A percentile compares a stretch with the other conserved stretches of the same genome.
phyloP scores from a whole-genome alignment of 30 jellyfish, hydroid and myxozoan genomes.

The Phacellophora camtschatica region DNA sequence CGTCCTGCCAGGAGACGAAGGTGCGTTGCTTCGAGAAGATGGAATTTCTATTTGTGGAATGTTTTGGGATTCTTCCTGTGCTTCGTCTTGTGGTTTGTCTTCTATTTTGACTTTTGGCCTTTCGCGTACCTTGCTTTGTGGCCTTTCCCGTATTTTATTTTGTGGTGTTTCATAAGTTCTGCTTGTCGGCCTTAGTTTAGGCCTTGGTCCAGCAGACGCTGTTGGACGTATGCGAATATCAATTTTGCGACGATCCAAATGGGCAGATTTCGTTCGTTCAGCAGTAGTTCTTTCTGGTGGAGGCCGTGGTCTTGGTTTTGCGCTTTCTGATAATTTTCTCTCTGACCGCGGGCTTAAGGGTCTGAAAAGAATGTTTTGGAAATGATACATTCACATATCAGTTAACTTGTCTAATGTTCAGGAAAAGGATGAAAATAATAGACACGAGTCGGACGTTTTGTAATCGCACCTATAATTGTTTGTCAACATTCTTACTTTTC shows the following conservation, averaged over 20 bases:
- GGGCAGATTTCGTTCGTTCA: slow-evolving; percentile 59
- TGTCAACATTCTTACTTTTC: too few species aligned
- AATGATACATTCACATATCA: too few species aligned
- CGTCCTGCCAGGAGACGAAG: slow-evolving; percentile 39
- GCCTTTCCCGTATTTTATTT: too few species aligned
- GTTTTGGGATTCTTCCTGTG: too few species aligned
- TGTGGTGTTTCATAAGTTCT: too few species aligned
- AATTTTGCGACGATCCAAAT: slow-evolving; percentile 39
- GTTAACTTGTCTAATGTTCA: too few species aligned
- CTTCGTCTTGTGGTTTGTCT: too few species aligned
- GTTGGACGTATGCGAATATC: slow-evolving; percentile 54
- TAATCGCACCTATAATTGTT: too few species aligned
- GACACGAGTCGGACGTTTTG: too few species aligned
- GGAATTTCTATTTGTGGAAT: neutral
- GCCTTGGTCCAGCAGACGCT: slow-evolving; percentile 39
- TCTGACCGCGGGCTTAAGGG: slow-evolving; percentile 49
- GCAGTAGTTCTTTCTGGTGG: neutral
- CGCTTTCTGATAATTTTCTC: neutral
- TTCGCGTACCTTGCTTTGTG: too few species aligned
- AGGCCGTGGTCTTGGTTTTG: neutral
- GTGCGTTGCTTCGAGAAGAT: slow-evolving; percentile 28
- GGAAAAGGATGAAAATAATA: too few species aligned
- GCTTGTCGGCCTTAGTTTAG: slow-evolving; percentile 31
- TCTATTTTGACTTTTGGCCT: too few species aligned
- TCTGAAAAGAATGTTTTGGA: neutral